These are phyloP conservation scores for Nesogale talazaci DNA, from an alignment of 2,113 vertebrate genomes.

Conservation along the genomic window DNA sequence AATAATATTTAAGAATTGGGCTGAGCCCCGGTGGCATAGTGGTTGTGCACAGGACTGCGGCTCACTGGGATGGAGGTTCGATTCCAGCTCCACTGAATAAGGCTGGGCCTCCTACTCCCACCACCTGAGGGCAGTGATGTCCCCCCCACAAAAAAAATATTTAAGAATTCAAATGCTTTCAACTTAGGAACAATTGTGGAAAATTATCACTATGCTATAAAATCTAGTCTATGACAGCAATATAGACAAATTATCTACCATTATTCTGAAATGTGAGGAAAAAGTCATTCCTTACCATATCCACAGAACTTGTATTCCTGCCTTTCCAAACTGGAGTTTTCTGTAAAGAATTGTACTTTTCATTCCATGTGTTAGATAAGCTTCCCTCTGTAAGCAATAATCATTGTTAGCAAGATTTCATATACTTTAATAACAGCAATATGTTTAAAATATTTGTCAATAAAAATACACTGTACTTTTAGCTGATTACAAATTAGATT, in stretches of 20 bases:
- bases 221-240: conserved; percentile 5
- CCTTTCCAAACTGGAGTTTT: conserved; percentile 95
- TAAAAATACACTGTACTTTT: conserved; percentile 56
- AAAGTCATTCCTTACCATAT: conserved; percentile 90
- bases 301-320: conserved; percentile 90
- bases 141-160: no score
- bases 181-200: not conserved
- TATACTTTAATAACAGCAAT: conserved; percentile 43
- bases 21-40: no score
- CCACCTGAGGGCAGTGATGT: no score
- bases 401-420: conserved; percentile 59
- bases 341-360: conserved; percentile 94
- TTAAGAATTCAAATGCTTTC: not conserved
- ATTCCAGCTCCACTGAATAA: no score
- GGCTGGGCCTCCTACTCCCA: no score
- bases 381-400: conserved; percentile 92
- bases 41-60: no score
- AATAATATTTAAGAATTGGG: conserved; percentile 2
- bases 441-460: conserved; percentile 42
- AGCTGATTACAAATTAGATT: conserved; percentile 58
- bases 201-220: not conserved
- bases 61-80: no score
- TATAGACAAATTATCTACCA: conserved; percentile 14
- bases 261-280: conserved; percentile 46
- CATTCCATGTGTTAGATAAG: conserved; percentile 97